Evolutionary conservation across 2,113 vertebrate genomes (phyloP).

Genomic region (Numenius arquata): DNA sequence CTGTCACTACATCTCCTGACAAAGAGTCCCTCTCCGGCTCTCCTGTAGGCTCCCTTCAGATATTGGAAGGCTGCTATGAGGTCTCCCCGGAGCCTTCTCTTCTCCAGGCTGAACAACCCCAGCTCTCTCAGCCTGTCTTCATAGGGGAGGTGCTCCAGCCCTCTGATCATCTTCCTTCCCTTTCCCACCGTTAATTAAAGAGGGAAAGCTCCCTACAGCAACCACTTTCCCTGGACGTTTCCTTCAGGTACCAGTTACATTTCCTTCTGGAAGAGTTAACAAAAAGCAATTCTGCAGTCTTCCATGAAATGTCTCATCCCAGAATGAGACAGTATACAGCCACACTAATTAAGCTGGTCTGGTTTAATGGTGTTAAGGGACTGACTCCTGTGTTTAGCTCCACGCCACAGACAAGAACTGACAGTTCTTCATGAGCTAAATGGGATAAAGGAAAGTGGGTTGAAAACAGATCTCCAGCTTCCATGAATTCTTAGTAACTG

Average conservation of each 20-base stretch:
- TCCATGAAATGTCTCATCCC: not conserved
- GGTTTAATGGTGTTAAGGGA: not conserved
- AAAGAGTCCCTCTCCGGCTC: too few species aligned
- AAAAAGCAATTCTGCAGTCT: not conserved
- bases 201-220: not conserved
- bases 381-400: not conserved
- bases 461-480: not conserved
- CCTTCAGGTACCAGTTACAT: not conserved
- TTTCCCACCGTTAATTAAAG: too few species aligned
- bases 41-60: too few species aligned
- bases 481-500: not conserved
- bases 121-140: too few species aligned
- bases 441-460: not conserved
- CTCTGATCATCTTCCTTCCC: too few species aligned
- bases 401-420: not conserved
- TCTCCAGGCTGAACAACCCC: too few species aligned
- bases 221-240: not conserved
- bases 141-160: too few species aligned
- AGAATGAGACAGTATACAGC: not conserved
- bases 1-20: too few species aligned
- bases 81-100: too few species aligned
- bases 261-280: not conserved
- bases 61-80: too few species aligned
- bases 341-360: not conserved
- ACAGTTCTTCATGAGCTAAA: not conserved